A percentile compares a stretch with the other conserved stretches of the same genome.
Evolutionary conservation across 1,140 invertebrate genomes (phyloP).

Genomic region (Caerostris extrusa): DNA sequence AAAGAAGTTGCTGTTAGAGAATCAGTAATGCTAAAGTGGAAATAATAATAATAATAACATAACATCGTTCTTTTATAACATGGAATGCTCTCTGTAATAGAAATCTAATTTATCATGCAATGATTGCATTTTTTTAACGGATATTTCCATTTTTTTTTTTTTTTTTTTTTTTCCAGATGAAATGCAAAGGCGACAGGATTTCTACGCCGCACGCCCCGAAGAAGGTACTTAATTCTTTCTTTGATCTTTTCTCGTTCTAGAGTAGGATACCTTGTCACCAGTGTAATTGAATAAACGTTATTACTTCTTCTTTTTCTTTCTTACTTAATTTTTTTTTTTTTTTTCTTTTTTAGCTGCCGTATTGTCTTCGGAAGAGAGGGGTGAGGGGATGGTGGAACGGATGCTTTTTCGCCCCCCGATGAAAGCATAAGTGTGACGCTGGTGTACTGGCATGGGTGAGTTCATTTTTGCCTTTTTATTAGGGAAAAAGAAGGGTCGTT

Average conservation of each 20-base stretch:
- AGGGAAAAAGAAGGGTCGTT: background rate
- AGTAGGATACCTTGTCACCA: background rate
- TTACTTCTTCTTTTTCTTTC: background rate
- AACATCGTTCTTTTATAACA: too few relatives aligned
- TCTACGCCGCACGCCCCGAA: conserved; percentile 80
- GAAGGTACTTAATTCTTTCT: conserved; percentile 78
- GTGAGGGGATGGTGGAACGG: conserved; percentile 80
- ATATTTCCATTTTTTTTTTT: background rate
- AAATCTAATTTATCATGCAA: too few relatives aligned
- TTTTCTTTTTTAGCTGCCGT: conserved; percentile 33
- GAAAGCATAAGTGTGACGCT: conserved; percentile 81
- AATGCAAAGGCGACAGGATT: conserved; percentile 82
- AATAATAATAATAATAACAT: too few relatives aligned
- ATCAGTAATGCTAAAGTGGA: too few relatives aligned
- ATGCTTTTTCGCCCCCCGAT: conserved; percentile 79
- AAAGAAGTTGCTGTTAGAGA: too few relatives aligned
- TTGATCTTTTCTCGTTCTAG: background rate
- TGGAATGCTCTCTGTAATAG: too few relatives aligned
- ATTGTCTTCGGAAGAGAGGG: conserved; percentile 80
- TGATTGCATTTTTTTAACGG: too few relatives aligned
- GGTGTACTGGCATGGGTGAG: conserved; percentile 79
- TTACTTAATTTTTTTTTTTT: conserved; percentile 15
- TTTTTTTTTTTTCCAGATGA: conserved; percentile 80
- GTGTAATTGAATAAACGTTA: background rate
- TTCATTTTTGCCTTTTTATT: background rate